Evolutionary conservation across 2,113 vertebrate genomes (phyloP).

Genomic region (Sorex fumeus): DNA sequence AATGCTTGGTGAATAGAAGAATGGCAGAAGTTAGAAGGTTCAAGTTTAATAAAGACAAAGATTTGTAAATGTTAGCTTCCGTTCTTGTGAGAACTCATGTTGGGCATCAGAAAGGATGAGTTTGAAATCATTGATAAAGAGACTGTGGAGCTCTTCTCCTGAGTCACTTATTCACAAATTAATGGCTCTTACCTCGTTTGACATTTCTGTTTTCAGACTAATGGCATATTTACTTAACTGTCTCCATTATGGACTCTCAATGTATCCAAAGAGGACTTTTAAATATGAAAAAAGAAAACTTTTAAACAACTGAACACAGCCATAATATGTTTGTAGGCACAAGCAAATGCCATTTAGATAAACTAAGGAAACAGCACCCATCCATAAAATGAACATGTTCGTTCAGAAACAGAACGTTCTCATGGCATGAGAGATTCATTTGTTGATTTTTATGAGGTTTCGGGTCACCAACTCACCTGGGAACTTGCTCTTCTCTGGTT

Average conservation of each 20-base stretch:
- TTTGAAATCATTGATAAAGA: background rate
- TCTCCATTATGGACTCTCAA: constrained; percentile 6
- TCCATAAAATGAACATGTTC: constrained; percentile 39
- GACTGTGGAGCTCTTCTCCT: background rate
- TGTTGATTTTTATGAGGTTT: background rate
- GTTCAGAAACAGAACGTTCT: background rate
- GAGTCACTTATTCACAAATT: constrained; percentile 58
- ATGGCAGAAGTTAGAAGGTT: background rate
- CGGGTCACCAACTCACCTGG: background rate
- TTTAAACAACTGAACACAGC: constrained; percentile 20
- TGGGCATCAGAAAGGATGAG: constrained; percentile 32
- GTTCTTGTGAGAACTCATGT: constrained; percentile 37
- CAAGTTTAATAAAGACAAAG: background rate
- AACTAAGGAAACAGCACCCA: constrained; percentile 12
- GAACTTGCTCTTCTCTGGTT: background rate
- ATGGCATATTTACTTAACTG: constrained; percentile 36
- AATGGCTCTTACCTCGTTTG: background rate
- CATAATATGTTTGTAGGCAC: constrained; percentile 1
- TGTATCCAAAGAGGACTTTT: constrained; percentile 44
- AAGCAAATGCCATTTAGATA: constrained; percentile 32
- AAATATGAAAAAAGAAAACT: constrained; percentile 10
- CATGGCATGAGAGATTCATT: background rate
- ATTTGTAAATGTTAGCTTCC: background rate
- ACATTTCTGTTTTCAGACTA: constrained; percentile 57
- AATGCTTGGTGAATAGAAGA: constrained; percentile 8